These are phyloP conservation scores for Corvus moneduloides DNA, from an alignment of 2,113 vertebrate genomes.

Conservation along the genomic window DNA sequence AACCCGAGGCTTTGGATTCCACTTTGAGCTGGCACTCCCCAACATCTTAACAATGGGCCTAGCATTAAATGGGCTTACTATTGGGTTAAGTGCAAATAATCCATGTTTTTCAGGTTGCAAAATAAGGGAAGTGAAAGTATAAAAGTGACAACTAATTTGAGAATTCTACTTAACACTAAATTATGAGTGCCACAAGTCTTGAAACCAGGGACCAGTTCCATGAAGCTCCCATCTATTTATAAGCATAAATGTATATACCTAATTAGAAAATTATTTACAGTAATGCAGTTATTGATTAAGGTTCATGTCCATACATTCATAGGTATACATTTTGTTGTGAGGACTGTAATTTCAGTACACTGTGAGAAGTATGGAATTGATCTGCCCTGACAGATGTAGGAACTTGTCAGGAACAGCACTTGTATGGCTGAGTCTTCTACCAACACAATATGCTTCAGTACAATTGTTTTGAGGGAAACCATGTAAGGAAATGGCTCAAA, in stretches of 20 bases:
- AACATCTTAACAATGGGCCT: neutral
- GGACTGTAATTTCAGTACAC: slow-evolving; percentile 14
- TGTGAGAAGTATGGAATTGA: neutral
- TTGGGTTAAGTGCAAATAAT: neutral
- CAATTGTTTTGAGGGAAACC: neutral
- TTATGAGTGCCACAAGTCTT: neutral
- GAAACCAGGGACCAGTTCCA: neutral
- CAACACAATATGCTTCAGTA: neutral
- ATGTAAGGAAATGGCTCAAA: neutral
- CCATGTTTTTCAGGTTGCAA: neutral
- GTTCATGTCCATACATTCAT: neutral
- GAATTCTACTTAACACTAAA: neutral
- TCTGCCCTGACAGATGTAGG: neutral
- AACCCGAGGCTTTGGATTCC: neutral
- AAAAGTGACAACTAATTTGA: neutral
- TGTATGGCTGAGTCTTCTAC: neutral
- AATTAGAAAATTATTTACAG: slow-evolving; percentile 56
- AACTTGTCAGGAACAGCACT: neutral
- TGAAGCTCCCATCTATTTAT: slow-evolving; percentile 2
- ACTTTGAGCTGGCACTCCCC: neutral
- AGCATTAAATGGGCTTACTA: neutral
- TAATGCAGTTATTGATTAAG: slow-evolving; percentile 43
- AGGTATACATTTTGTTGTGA: neutral
- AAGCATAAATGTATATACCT: neutral
- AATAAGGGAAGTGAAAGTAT: neutral